Evolutionary conservation across 2,888 invertebrate species (phyloP).

Genomic region (Pogonocherus hispidulus): DNA sequence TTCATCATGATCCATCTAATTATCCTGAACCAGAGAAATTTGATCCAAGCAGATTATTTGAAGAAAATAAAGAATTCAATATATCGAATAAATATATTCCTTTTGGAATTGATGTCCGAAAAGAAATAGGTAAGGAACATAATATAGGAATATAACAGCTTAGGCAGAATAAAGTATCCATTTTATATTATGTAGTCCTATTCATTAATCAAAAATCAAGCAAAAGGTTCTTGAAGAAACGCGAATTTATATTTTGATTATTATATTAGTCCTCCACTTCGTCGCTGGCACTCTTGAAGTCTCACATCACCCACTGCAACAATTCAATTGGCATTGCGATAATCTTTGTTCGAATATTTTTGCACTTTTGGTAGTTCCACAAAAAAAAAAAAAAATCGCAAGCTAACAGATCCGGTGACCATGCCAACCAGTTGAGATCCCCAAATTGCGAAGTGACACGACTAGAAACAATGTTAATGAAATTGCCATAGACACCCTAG

Average conservation of each 20-base stretch:
- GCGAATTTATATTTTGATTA: no score
- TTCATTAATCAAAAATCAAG: no score
- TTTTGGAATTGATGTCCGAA: constrained; percentile 44
- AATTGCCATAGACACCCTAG: neutral
- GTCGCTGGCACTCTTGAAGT: neutral
- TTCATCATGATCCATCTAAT: constrained; percentile 51
- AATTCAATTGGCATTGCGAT: neutral
- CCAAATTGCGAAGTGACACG: neutral
- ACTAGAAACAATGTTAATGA: neutral
- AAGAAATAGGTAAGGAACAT: constrained; percentile 40
- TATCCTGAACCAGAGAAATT: constrained; percentile 53
- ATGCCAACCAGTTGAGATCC: neutral
- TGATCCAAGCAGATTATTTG: constrained; percentile 54
- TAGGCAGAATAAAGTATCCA: no score
- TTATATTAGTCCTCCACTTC: no score
- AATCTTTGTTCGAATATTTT: neutral
- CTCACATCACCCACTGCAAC: no score
- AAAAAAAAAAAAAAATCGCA: neutral
- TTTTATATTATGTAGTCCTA: no score
- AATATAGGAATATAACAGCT: neutral
- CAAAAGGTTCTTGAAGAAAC: no score
- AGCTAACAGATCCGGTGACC: neutral
- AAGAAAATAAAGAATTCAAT: constrained; percentile 42
- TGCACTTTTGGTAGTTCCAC: neutral
- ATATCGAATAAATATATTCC: constrained; percentile 46